These are phyloP conservation scores for Mus spicilegus DNA, from an alignment of 2,113 vertebrate species.

Conservation along the genomic window DNA sequence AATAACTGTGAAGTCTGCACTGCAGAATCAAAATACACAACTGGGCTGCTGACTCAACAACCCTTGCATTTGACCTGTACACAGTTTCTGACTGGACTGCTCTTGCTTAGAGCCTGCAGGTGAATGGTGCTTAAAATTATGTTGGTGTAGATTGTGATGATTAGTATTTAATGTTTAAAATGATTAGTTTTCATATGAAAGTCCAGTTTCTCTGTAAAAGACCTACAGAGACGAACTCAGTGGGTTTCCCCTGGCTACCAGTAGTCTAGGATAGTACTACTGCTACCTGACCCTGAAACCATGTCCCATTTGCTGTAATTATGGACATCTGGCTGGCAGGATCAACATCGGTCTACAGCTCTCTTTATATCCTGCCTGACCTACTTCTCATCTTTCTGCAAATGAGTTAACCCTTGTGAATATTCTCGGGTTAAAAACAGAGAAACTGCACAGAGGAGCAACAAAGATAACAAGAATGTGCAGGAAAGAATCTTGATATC, in stretches of 20 bases:
- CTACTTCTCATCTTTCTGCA: neutral
- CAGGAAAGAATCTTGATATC: neutral
- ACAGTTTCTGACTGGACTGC: neutral
- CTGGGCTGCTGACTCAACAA: neutral
- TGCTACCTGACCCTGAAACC: neutral
- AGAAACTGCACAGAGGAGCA: too few relatives aligned
- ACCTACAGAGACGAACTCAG: neutral
- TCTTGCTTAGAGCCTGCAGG: neutral
- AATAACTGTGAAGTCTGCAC: neutral
- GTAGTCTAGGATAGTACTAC: neutral
- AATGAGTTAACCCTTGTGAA: neutral
- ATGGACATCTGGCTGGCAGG: neutral
- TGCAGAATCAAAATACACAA: neutral
- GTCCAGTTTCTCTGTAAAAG: slow-evolving; percentile 2
- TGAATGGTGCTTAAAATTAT: neutral
- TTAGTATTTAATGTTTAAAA: neutral
- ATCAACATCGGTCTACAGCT: neutral
- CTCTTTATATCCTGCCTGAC: neutral
- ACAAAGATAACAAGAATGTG: neutral
- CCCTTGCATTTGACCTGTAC: neutral
- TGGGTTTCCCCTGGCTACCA: neutral
- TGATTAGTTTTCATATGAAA: slow-evolving; percentile 5
- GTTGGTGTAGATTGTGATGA: neutral
- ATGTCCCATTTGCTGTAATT: neutral
- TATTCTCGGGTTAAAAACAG: neutral